Evolutionary conservation across 2,888 invertebrate genomes (phyloP).

Genomic region (Rotaria socialis): DNA sequence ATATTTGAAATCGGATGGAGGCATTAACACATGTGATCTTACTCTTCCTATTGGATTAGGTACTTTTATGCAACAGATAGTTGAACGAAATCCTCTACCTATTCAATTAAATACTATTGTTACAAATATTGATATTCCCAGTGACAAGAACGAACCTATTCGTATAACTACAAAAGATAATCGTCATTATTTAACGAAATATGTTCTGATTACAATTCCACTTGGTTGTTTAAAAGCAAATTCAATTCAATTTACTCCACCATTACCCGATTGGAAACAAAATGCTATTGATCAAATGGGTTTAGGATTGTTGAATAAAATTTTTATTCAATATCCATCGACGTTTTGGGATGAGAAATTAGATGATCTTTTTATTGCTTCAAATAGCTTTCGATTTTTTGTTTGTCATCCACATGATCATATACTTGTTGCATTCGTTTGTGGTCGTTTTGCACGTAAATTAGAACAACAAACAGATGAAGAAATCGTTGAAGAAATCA

Average conservation of each 20-base stretch:
- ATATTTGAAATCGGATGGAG: neutral
- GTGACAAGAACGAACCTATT: neutral
- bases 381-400: neutral
- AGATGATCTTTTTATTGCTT: neutral
- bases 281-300: neutral
- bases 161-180: neutral
- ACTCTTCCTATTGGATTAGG: neutral
- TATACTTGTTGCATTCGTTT: neutral
- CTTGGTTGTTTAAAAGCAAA: neutral
- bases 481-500: neutral
- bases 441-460: neutral
- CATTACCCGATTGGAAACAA: slow-evolving; percentile 7
- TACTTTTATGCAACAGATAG: neutral
- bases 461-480: slow-evolving; percentile 3
- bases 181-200: neutral
- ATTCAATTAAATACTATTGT: neutral
- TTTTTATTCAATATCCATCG: neutral
- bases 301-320: neutral
- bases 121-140: neutral
- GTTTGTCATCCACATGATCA: neutral
- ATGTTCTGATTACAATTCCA: neutral
- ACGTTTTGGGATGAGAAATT: neutral
- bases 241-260: neutral
- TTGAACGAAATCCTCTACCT: neutral
- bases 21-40: neutral